These are phyloP conservation scores for Drosophila meridionalis DNA, from an alignment of 2,888 invertebrate species.

Conservation along the genomic window DNA sequence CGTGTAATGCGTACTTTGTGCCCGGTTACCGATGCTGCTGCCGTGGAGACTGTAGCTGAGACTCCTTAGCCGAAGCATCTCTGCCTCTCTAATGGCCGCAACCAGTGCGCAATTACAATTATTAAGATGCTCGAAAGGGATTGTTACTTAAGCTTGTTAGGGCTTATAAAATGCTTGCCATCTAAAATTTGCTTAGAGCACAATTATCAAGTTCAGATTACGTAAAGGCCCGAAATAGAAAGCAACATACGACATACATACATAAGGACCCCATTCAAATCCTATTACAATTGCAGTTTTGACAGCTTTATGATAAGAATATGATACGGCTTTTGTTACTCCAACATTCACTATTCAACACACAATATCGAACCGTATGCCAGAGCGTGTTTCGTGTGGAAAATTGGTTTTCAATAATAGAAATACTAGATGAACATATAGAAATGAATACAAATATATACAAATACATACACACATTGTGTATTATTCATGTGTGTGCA, in stretches of 20 bases:
- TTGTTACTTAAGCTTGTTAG: background rate
- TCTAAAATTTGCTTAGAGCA: background rate
- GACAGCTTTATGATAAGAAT: background rate
- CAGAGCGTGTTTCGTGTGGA: slow-evolving; percentile 35
- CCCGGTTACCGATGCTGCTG: slow-evolving; percentile 18
- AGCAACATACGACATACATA: background rate
- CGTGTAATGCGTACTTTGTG: slow-evolving; percentile 52
- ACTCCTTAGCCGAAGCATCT: slow-evolving; percentile 1
- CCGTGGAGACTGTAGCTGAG: slow-evolving; percentile 8
- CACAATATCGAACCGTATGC: slow-evolving; percentile 20
- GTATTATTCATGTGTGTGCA: slow-evolving; percentile 3
- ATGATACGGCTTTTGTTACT: slow-evolving; percentile 3
- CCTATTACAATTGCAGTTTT: background rate
- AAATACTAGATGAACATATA: slow-evolving; percentile 42
- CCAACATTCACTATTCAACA: slow-evolving; percentile 8
- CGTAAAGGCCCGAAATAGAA: too few species aligned
- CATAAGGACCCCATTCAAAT: background rate
- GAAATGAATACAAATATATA: slow-evolving; percentile 8
- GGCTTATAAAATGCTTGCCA: slow-evolving; percentile 1
- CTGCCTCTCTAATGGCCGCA: slow-evolving; percentile 28
- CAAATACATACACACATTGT: background rate
- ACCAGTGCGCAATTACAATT: slow-evolving; percentile 47
- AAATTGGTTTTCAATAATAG: slow-evolving; percentile 62
- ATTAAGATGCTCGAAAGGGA: slow-evolving; percentile 38
- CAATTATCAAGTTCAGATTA: too few species aligned